These are phyloP conservation scores for Corythaeola cristata DNA, from an alignment of 2,113 vertebrate species.

Conservation along the genomic window DNA sequence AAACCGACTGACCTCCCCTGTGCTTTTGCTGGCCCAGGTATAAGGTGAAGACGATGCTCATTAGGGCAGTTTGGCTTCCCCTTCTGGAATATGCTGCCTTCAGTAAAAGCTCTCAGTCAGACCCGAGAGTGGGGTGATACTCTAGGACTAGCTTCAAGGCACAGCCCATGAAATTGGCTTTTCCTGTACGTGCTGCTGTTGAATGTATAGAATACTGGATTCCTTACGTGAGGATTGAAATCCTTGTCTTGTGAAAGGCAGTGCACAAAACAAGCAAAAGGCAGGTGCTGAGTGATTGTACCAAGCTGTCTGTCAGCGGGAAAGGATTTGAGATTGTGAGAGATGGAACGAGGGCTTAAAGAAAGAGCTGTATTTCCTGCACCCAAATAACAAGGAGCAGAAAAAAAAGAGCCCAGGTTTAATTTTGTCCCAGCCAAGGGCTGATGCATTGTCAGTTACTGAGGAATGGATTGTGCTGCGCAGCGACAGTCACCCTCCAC, in stretches of 20 bases:
- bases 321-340: constrained; percentile 28
- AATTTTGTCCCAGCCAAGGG: constrained; percentile 48
- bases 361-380: constrained; percentile 15
- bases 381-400: not conserved
- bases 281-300: not conserved
- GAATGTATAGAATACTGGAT: not conserved
- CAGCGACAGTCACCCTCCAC: not conserved
- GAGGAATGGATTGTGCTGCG: not conserved
- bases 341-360: not conserved
- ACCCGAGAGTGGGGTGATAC: not conserved
- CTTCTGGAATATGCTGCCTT: not conserved
- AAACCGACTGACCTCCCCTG: not conserved
- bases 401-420: constrained; percentile 18
- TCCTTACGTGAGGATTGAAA: not conserved
- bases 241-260: not conserved
- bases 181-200: not conserved
- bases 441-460: not conserved
- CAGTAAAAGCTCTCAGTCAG: not conserved
- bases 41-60: not conserved
- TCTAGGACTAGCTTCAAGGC: not conserved
- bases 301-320: not conserved
- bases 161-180: not conserved
- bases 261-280: not conserved
- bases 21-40: not conserved
- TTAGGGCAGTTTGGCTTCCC: not conserved